phyloP scores from a whole-genome alignment of 2,888 invertebrate genomes.

The Gortyna flavago region DNA sequence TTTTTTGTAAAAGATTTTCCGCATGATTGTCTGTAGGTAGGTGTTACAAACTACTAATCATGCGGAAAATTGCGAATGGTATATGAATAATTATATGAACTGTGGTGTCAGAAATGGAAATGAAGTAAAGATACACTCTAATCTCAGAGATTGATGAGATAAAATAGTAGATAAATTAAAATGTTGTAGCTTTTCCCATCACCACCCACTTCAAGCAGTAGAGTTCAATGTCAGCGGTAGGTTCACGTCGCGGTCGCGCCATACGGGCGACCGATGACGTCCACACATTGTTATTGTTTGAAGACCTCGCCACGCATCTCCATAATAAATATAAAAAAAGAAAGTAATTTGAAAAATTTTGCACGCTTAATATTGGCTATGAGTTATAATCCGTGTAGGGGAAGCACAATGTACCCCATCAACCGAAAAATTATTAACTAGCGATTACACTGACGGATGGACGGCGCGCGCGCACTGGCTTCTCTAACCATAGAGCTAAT shows the following conservation, averaged over 20 bases:
- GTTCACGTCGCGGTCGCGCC: constrained; percentile 76
- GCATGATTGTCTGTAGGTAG: too few relatives aligned
- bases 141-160: background rate
- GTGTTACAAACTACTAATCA: too few relatives aligned
- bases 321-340: constrained; percentile 59
- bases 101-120: background rate
- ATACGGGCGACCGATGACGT: constrained; percentile 77
- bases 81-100: too few relatives aligned
- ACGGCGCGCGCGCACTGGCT: constrained; percentile 86
- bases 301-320: constrained; percentile 45
- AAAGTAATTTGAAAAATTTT: constrained; percentile 77
- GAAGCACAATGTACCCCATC: constrained; percentile 86
- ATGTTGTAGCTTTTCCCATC: constrained; percentile 53
- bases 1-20: too few relatives aligned
- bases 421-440: constrained; percentile 90
- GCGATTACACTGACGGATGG: constrained; percentile 89
- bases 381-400: constrained; percentile 84
- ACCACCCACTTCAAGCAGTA: constrained; percentile 66
- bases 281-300: constrained; percentile 58
- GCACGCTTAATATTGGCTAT: constrained; percentile 82
- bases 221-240: constrained; percentile 88
- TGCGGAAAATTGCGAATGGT: background rate
- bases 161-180: background rate
- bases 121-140: background rate
- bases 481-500: constrained; percentile 79